Conservation (phyloP, 2,113 vertebrate genomes). For the Macquaria ambigua region DNA sequence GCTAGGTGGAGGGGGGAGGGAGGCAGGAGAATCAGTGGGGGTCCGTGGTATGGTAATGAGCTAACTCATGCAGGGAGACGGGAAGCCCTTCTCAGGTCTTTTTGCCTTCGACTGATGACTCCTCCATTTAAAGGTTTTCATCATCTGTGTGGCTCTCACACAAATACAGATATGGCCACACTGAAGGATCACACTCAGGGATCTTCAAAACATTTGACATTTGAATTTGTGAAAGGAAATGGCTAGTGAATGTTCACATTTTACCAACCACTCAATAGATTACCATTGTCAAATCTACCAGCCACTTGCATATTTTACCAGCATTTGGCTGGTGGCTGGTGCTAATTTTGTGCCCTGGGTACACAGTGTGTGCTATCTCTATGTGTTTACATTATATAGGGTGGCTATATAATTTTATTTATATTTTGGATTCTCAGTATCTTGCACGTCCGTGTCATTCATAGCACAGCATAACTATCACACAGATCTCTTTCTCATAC, state of each 20-base stretch:
- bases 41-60: conserved; percentile 42
- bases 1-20: not conserved
- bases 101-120: conserved; percentile 13
- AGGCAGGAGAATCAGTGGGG: conserved; percentile 7
- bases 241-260: too few relatives aligned
- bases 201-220: conserved; percentile 15
- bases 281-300: too few relatives aligned
- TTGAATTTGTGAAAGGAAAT: conserved; percentile 15
- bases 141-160: conserved; percentile 11
- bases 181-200: not conserved
- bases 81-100: conserved; percentile 18
- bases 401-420: too few relatives aligned
- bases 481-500: conserved; percentile 5
- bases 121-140: conserved; percentile 18
- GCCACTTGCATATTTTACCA: too few relatives aligned
- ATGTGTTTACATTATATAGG: not conserved
- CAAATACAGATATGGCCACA: conserved; percentile 11
- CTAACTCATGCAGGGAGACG: conserved; percentile 14
- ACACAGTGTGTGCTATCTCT: not conserved
- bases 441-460: conserved; percentile 20
- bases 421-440: not conserved
- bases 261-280: too few relatives aligned
- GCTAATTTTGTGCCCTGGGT: too few relatives aligned
- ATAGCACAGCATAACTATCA: not conserved
- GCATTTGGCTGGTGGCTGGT: too few relatives aligned